Evolutionary conservation across 2,797 vertebrate genomes (phyloP), one percentile per base, ranked within the genome.

Genomic region (Hippocampus kuda): DNA sequence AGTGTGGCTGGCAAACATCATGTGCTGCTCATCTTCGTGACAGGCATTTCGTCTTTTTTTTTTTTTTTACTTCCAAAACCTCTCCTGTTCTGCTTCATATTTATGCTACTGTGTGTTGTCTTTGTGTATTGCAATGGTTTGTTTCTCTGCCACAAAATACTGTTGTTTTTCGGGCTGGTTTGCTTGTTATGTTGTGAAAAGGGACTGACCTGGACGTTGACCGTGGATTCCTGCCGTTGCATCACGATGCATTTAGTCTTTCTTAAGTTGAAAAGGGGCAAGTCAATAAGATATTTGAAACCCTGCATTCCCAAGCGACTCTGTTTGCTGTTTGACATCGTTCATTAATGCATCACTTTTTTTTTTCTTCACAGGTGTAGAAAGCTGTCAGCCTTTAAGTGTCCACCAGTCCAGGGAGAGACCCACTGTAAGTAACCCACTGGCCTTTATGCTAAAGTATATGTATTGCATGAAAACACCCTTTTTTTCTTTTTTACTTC

Each of bases 1-100:
- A 93, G 91, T 94, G 94, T 95, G 94, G 93, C 94, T 96, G 95
- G 94, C 94, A 95, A 94, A 93, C 92, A 93, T 93, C 87, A 81
- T 88, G 88, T 82, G 78, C 77, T 87, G 86, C 70, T 87, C 79
- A 93, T 92, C 83, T 84, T 85, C 24, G 15, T 34, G 18, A 22
- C 26, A 61, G 41, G 46, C 30, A 12, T 53, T 38, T 53, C 61
- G n/a, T 53, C 22, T 54, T 74, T 72, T 62, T 30, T 51, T 68
- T 5, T 15, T 7, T 68, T 30, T 18, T 15, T 1, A 7, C 24
- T 30, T 82, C 66, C 34, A 72, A 67, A 70, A 64, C 68, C 41
- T 22, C 42, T 72, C 51, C 20, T 67, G 46, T 70, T 78, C 74
- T 44, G 73, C 76, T 65, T 81, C 76, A 71, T 79, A 6, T 18